phyloP scores from a whole-genome alignment of 1,140 invertebrate species.

The Zaprionus gabonicus region DNA sequence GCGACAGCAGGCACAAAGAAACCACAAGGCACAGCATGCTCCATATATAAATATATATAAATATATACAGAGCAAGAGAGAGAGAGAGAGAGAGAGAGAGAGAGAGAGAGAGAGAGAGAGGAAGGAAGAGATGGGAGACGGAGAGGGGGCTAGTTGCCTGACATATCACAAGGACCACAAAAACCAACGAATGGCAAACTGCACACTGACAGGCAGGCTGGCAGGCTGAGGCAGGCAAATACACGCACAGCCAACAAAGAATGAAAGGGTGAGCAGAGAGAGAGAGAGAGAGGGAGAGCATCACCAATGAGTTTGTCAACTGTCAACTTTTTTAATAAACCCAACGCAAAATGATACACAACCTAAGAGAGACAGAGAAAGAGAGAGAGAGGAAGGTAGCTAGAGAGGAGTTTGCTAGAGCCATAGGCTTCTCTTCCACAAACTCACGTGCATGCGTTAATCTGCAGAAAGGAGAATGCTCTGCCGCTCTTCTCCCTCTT shows the following conservation, averaged over 20 bases:
- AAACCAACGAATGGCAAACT: conserved; percentile 67
- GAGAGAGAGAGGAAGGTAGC: neutral
- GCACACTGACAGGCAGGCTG: conserved; percentile 37
- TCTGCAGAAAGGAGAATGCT: neutral
- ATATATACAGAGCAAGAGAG: neutral
- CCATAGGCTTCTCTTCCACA: neutral
- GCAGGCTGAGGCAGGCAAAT: conserved; percentile 12
- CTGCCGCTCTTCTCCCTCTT: too few species aligned
- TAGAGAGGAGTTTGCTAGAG: neutral
- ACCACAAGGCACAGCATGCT: conserved; percentile 43
- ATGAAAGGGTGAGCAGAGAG: neutral
- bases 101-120: neutral
- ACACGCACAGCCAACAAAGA: conserved; percentile 16
- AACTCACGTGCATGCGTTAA: neutral
- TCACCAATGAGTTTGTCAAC: conserved; percentile 77
- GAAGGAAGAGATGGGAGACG: neutral
- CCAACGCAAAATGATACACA: conserved; percentile 71
- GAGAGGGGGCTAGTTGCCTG: conserved; percentile 64
- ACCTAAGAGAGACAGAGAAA: conserved; percentile 22
- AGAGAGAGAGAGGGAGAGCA: neutral
- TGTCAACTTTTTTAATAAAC: conserved; percentile 80
- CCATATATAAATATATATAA: neutral
- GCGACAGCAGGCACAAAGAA: conserved; percentile 8
- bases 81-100: neutral
- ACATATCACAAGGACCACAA: conserved; percentile 75